Base-by-base conservation (phyloP, 2,113 vertebrate genomes). In the Glareola pratincola region DNA sequence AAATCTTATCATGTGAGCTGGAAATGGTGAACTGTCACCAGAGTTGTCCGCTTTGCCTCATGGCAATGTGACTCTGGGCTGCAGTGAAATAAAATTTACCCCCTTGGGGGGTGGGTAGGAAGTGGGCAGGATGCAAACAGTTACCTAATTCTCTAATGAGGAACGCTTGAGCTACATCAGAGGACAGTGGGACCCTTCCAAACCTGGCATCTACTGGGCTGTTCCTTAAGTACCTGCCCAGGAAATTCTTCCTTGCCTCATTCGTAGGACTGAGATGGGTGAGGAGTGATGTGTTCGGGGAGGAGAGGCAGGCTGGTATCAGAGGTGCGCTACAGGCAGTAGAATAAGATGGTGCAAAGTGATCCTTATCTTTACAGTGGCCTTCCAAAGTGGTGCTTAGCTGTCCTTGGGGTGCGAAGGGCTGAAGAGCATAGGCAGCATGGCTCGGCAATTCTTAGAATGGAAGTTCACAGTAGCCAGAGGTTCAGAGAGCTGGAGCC, bases 251-350 rank as follows among this genome's bases (percentile, higher is more conserved):
- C 43, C 50, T 75, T 67, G 36, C 57, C 36, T 18, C 34, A 2
- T 23, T 18, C 3, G 10, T 27, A 41, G 51, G 45, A 3, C 23
- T 29, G 39, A 39, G 54, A 16, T 26, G 56, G 51, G 19, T 10
- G n/a, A 74, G 66, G 37, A 50, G 62, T 4, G 63, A 50, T 29
- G 57, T 5, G 9, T 11, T 7, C 8, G 54, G 76, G 75, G n/a
- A 39, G 45, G 12, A 72, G 86, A 75, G 62, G 77, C 77, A 56
- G 47, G 24, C 12, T 27, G 76, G n/a, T 17, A 3, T 4, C 48
- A 7, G 64, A 30, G 54, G 6, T 12, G 32, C 7, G 0, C 37
- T 9, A 4, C 4, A 24, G 64, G 32, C 5, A 34, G 59, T 1
- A 34, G 36, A 30, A 11, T 2, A 7, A 36, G 29, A 34, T 4